Percentiles rank a stretch among this genome's conserved stretches.
Evolutionary conservation across 2,888 invertebrate species (phyloP).

Genomic region (Luffia ferchaultella): DNA sequence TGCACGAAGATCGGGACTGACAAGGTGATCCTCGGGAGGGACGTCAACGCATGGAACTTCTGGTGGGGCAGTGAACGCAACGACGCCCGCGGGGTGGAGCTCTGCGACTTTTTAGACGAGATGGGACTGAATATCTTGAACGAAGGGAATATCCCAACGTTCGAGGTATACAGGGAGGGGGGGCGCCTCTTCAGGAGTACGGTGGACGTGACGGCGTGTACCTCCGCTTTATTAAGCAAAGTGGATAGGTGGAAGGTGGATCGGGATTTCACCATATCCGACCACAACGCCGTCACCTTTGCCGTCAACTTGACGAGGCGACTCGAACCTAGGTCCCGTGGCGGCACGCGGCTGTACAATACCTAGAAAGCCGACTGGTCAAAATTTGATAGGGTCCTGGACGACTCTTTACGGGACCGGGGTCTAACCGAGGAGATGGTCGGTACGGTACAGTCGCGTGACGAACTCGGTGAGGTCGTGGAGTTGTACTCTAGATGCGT

Average conservation of each 20-base stretch:
- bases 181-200: slow-evolving; percentile 9
- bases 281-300: slow-evolving; percentile 19
- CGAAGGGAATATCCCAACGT: background rate
- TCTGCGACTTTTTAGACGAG: background rate
- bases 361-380: background rate
- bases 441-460: background rate
- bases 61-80: slow-evolving; percentile 9
- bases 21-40: slow-evolving; percentile 10
- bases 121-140: slow-evolving; percentile 1
- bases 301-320: slow-evolving; percentile 4
- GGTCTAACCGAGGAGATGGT: background rate
- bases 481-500: background rate
- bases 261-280: slow-evolving; percentile 12
- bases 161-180: slow-evolving; percentile 1
- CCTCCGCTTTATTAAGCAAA: slow-evolving; percentile 8
- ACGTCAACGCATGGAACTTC: slow-evolving; percentile 10
- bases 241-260: slow-evolving; percentile 15
- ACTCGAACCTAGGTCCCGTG: background rate
- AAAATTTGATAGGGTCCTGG: background rate
- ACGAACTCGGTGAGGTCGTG: background rate
- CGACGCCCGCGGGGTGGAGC: slow-evolving; percentile 2
- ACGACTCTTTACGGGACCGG: background rate
- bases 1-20: background rate
- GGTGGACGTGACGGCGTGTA: slow-evolving; percentile 16
- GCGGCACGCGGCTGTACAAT: background rate